Base-by-base conservation (phyloP, 2,888 invertebrate genomes). In the Calephelis perditalis region DNA sequence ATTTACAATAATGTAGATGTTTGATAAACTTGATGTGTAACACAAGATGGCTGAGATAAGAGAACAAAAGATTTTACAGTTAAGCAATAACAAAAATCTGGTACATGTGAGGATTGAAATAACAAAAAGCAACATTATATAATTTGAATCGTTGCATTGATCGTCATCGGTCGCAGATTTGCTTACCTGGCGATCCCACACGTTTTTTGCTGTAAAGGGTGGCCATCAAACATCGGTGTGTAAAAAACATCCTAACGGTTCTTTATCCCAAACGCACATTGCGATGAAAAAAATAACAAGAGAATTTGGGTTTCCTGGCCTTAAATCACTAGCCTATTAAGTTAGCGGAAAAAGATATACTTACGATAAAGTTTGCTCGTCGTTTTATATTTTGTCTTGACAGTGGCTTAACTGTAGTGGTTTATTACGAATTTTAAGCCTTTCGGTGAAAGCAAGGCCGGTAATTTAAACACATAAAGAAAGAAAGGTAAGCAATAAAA, bases 231-330 rank as follows among this genome's bases (percentile, higher is more conserved):
- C 52, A 52, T 80, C 75, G 72, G 73, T 65, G 67, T 65, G 70
- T 73, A 75, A 75, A 84, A 88, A 86, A 87, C 84, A 80, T 74
- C 69, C 59, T 85, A 88, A 89, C 89, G 89, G 89, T 82, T 73
- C 80, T 73, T 69, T 73, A 75, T 79, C 78, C 75, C 83, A 82
- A 79, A 79, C 79, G 83, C 88, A 87, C 85, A 86, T 87, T 88
- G 86, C 84, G 73, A 77, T 72, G 73, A 79, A 76, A 82, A 82
- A 84, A 83, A 84, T 26, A 81, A 84, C 83, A 84, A 74, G 73
- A 78, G 82, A 79, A 83, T 81, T 84, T 79, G 78, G 75, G 76
- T 85, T 84, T 86, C 84, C 82, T 84, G 81, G 71, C 77, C 78
- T 74, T 72, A 78, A 78, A 79, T 73, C 11, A 11, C 10, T 7